Evolutionary conservation across 2,888 invertebrate species (phyloP).

Genomic region (Oscheius sp.): DNA sequence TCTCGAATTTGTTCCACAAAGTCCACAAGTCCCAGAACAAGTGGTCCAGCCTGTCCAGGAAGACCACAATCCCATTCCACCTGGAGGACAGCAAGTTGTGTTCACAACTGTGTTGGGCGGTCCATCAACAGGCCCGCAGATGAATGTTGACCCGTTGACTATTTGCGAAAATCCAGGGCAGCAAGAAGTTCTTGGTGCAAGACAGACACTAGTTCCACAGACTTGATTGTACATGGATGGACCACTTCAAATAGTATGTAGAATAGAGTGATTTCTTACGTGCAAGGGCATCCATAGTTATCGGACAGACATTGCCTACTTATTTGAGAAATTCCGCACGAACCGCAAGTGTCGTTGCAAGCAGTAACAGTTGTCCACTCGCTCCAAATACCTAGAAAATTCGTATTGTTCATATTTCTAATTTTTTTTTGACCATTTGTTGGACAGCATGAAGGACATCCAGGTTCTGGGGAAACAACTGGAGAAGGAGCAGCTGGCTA

Average conservation of each 20-base stretch:
- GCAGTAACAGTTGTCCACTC: slow-evolving; percentile 42
- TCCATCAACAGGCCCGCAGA: slow-evolving; percentile 37
- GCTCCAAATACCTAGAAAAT: slow-evolving; percentile 55
- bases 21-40: slow-evolving; percentile 48
- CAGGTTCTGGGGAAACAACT: neutral
- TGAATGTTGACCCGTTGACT: slow-evolving; percentile 17
- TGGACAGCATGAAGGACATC: slow-evolving; percentile 3
- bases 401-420: no score
- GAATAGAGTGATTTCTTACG: slow-evolving; percentile 33
- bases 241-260: slow-evolving; percentile 34
- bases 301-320: slow-evolving; percentile 48
- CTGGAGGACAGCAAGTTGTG: slow-evolving; percentile 49
- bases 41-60: slow-evolving; percentile 41
- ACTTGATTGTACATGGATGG: slow-evolving; percentile 9
- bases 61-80: slow-evolving; percentile 51
- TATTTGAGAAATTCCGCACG: slow-evolving; percentile 40
- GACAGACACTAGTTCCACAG: slow-evolving; percentile 38
- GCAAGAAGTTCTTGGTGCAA: slow-evolving; percentile 48
- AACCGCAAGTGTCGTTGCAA: slow-evolving; percentile 57
- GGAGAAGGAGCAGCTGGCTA: neutral
- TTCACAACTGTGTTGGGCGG: slow-evolving; percentile 34
- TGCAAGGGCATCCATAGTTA: slow-evolving; percentile 54
- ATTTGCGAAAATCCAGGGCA: slow-evolving; percentile 23
- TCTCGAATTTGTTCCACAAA: slow-evolving; percentile 42
- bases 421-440: no score